These are phyloP conservation scores for Grantiella picta DNA, from an alignment of 2,113 vertebrate species.

Conservation along the genomic window DNA sequence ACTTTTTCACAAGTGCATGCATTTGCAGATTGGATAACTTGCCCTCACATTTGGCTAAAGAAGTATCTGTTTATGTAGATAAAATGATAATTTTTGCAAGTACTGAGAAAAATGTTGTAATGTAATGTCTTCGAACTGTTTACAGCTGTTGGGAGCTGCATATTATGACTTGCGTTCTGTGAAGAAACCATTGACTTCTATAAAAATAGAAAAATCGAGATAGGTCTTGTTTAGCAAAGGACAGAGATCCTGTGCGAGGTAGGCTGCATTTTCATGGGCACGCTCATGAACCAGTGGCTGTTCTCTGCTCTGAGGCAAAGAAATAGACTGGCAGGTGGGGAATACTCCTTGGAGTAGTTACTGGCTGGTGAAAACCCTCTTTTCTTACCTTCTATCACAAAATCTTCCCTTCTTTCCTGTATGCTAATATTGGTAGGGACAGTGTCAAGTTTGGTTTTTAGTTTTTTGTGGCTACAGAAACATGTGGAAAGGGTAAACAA, in stretches of 20 bases:
- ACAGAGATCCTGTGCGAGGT: accelerated
- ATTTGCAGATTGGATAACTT: neutral
- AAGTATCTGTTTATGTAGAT: neutral
- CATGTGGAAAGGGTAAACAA: neutral
- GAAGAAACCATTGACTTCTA: neutral
- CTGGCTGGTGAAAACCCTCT: neutral
- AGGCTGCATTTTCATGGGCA: neutral
- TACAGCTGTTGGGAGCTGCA: neutral
- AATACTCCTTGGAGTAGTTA: neutral
- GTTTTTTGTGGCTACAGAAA: neutral
- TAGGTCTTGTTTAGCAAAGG: neutral
- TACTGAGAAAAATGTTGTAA: neutral
- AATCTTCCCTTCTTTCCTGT: neutral
- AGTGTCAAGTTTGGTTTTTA: neutral
- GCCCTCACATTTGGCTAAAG: neutral
- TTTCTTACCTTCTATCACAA: neutral
- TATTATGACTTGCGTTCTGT: neutral
- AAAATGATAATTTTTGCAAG: neutral
- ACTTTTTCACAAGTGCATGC: neutral
- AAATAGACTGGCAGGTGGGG: neutral
- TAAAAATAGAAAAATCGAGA: neutral
- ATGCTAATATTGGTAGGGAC: neutral
- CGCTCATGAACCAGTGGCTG: neutral
- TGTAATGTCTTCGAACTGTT: neutral
- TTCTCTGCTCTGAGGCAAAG: neutral